Conservation (phyloP, 1,140 invertebrate species). For the Hycleus phaleratus region DNA sequence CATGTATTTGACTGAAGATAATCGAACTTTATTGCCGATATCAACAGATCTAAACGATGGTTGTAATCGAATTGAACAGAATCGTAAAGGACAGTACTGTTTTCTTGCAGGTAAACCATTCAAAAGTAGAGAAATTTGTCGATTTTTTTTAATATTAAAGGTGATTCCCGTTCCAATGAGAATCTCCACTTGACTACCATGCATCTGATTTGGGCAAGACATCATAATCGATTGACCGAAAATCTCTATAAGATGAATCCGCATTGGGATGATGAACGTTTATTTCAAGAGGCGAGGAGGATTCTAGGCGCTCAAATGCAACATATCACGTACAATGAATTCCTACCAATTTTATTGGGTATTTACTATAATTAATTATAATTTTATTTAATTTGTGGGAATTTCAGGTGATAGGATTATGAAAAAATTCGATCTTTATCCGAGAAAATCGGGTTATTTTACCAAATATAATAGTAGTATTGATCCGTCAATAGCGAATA, state of each 20-base stretch:
- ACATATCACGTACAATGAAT: conserved; percentile 84
- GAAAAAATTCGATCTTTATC: conserved; percentile 50
- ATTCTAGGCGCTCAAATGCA: conserved; percentile 80
- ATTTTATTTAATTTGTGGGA: not conserved
- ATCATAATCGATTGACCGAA: conserved; percentile 74
- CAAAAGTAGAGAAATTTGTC: conserved; percentile 1
- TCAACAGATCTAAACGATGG: conserved; percentile 65
- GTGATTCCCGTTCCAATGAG: conserved; percentile 71
- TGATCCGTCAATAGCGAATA: conserved; percentile 80
- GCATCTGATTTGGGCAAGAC: conserved; percentile 69
- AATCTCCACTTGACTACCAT: conserved; percentile 76
- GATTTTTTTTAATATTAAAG: conserved; percentile 38
- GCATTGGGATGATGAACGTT: conserved; percentile 70
- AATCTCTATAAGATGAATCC: conserved; percentile 62
- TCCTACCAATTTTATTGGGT: conserved; percentile 73
- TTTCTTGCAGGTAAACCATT: conserved; percentile 55
- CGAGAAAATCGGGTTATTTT: conserved; percentile 52
- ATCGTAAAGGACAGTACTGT: conserved; percentile 62
- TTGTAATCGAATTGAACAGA: conserved; percentile 62
- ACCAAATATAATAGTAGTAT: conserved; percentile 60
- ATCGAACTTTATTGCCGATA: conserved; percentile 58
- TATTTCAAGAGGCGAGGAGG: conserved; percentile 72
- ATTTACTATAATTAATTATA: conserved; percentile 22
- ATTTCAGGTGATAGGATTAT: conserved; percentile 49
- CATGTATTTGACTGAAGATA: conserved; percentile 56